A percentile compares a stretch with the other conserved stretches of the same genome.
These are phyloP conservation scores for Channallabes apus DNA, from an alignment of 2,797 vertebrate species.

Conservation along the genomic window DNA sequence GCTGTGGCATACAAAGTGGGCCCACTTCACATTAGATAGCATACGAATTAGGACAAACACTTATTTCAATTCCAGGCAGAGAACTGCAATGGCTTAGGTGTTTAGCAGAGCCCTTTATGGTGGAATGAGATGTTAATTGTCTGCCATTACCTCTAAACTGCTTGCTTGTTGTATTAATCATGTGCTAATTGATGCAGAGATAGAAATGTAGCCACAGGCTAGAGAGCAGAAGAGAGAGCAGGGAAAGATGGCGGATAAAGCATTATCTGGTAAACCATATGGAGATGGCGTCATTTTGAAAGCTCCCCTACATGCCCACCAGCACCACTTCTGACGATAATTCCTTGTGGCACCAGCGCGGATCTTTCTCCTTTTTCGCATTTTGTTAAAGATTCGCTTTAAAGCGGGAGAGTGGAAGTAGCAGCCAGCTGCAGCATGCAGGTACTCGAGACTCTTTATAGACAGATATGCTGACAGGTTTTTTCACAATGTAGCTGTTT, in stretches of 20 bases:
- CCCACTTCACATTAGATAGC: slow-evolving; percentile 89
- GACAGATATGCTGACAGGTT: slow-evolving; percentile 41
- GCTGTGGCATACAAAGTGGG: slow-evolving; percentile 83
- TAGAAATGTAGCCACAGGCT: slow-evolving; percentile 96
- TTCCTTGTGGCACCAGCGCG: slow-evolving; percentile 56
- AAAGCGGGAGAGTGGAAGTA: slow-evolving; percentile 53
- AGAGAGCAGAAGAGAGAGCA: slow-evolving; percentile 80
- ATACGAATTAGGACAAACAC: slow-evolving; percentile 90
- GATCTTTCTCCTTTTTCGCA: slow-evolving; percentile 9
- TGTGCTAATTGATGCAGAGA: slow-evolving; percentile 99
- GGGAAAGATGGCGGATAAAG: slow-evolving; percentile 86
- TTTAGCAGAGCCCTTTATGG: slow-evolving; percentile 95
- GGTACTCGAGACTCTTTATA: slow-evolving; percentile 14
- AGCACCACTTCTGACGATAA: slow-evolving; percentile 69
- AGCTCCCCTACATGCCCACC: slow-evolving; percentile 74
- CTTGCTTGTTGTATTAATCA: slow-evolving; percentile 99
- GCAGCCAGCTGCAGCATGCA: slow-evolving; percentile 52
- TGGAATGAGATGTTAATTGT: slow-evolving; percentile 99
- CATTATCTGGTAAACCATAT: slow-evolving; percentile 90
- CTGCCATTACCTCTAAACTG: slow-evolving; percentile 99
- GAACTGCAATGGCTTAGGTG: slow-evolving; percentile 84
- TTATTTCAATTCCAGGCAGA: slow-evolving; percentile 89
- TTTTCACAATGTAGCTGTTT: slow-evolving; percentile 16
- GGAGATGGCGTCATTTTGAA: slow-evolving; percentile 89
- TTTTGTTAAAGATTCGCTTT: slow-evolving; percentile 31